Evolutionary conservation across 2,113 vertebrate genomes (phyloP).

Genomic region (cattle (Bos taurus)): DNA sequence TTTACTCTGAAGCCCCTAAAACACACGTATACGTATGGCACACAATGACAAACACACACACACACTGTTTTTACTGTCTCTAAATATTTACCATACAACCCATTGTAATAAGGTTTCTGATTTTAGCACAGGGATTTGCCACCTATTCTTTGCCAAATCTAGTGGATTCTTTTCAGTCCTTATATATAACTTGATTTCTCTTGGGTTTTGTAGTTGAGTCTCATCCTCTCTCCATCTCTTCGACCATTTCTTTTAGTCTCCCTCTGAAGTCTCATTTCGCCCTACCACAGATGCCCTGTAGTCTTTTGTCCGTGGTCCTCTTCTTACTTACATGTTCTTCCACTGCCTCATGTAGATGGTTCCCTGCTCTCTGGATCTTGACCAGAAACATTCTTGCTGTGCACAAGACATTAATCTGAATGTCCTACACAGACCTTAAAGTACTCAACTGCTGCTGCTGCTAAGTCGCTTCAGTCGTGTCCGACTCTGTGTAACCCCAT

Average conservation of each 20-base stretch:
- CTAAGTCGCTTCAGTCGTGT: too few relatives aligned
- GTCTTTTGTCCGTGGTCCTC: neutral
- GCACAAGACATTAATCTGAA: neutral
- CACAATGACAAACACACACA: neutral
- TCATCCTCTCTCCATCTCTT: neutral
- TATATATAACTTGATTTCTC: neutral
- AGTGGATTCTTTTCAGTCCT: neutral
- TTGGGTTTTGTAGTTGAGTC: neutral
- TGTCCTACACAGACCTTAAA: neutral
- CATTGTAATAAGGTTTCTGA: neutral
- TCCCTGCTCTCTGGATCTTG: neutral
- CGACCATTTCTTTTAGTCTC: neutral
- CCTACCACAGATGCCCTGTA: neutral
- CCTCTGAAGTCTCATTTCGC: neutral
- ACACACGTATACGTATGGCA: rapidly evolving
- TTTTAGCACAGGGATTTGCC: neutral
- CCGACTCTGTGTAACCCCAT: too few relatives aligned
- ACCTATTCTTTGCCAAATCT: neutral
- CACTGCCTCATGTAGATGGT: neutral
- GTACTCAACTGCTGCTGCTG: neutral
- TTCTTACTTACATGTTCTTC: neutral
- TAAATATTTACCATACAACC: neutral
- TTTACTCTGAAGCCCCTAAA: neutral
- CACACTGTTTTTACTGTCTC: neutral
- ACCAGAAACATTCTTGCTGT: neutral